These are phyloP conservation scores for Collichthys lucidus DNA, from an alignment of 2,113 vertebrate species.

Conservation along the genomic window DNA sequence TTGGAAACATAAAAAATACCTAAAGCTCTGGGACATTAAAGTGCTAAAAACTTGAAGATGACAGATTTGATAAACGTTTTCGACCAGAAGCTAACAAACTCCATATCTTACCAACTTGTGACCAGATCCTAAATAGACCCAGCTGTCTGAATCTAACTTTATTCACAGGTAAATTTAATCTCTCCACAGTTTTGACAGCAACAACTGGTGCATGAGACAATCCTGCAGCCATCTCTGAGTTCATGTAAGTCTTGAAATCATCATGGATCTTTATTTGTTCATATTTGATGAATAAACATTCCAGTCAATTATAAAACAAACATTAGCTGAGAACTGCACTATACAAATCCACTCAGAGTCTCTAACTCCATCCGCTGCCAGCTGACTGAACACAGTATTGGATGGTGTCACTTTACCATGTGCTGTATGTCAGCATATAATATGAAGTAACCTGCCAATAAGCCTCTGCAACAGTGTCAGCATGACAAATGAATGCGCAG, in stretches of 20 bases:
- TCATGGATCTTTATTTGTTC: not conserved
- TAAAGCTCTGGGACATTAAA: not conserved
- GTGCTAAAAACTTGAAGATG: not conserved
- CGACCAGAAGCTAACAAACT: not conserved
- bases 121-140: not conserved
- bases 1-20: not conserved
- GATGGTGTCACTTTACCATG: not conserved
- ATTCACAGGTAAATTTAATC: not conserved
- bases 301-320: not conserved
- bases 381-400: not conserved
- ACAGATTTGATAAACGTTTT: no score
- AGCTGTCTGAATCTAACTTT: not conserved
- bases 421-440: not conserved
- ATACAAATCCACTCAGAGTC: not conserved
- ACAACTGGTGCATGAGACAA: not conserved
- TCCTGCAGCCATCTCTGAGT: not conserved
- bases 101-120: not conserved
- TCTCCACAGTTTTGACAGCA: not conserved
- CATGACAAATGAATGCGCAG: not conserved
- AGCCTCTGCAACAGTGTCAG: not conserved
- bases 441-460: not conserved
- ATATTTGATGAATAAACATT: not conserved
- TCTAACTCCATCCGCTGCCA: no score
- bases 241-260: not conserved
- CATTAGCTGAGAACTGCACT: not conserved